Conservation (phyloP, 2,797 vertebrate species). For the Heterohyrax brucei region DNA sequence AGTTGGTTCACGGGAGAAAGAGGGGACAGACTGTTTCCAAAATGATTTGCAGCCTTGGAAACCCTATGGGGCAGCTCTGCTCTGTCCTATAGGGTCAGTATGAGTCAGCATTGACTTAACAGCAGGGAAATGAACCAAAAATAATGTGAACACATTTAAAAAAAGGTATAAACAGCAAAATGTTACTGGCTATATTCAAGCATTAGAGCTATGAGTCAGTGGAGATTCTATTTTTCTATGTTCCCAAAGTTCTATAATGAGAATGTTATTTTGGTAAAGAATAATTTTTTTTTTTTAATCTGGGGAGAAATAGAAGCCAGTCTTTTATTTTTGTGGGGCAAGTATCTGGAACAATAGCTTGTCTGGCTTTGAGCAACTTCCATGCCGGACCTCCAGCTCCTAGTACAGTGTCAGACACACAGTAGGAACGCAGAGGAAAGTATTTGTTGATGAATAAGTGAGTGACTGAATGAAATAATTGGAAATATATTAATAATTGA, state of each 20-base stretch:
- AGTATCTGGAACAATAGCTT: not conserved
- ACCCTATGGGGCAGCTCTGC: no score
- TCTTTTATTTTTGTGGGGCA: not conserved
- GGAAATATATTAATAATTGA: constrained; percentile 17
- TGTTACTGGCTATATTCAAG: not conserved
- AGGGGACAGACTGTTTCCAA: no score
- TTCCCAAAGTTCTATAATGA: constrained; percentile 32
- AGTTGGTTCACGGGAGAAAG: no score
- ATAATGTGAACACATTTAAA: not conserved
- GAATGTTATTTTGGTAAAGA: not conserved
- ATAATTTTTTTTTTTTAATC: not conserved
- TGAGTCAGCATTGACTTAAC: no score
- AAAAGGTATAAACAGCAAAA: not conserved
- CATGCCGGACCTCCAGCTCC: not conserved
- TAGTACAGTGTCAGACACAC: not conserved
- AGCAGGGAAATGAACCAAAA: not conserved
- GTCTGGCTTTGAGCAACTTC: not conserved
- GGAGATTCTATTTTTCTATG: not conserved
- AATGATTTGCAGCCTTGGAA: no score
- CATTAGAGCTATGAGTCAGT: not conserved
- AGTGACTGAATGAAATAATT: not conserved
- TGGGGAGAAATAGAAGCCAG: not conserved
- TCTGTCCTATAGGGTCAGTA: no score
- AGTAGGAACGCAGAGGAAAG: not conserved
- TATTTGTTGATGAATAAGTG: not conserved